Evolutionary conservation across 1,140 invertebrate species (phyloP).

Genomic region (Chironomus striatipennis): DNA sequence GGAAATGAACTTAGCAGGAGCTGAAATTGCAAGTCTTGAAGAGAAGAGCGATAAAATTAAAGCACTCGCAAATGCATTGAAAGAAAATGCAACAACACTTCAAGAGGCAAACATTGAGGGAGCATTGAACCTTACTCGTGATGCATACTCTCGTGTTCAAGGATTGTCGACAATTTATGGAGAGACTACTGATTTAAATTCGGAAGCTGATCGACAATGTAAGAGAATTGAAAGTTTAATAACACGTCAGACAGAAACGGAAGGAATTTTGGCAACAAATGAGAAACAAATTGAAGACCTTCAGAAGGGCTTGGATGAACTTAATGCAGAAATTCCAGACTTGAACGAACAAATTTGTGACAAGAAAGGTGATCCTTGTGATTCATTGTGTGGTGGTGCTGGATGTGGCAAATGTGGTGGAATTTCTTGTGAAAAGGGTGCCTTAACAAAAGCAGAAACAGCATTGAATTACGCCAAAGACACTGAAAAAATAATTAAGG

Average conservation of each 20-base stretch:
- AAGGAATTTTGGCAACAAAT: slow-evolving; percentile 59
- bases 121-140: slow-evolving; percentile 78
- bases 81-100: slow-evolving; percentile 78
- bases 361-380: slow-evolving; percentile 74
- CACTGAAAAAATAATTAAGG: slow-evolving; percentile 67
- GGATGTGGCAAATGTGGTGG: slow-evolving; percentile 87
- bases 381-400: slow-evolving; percentile 85
- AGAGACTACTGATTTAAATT: slow-evolving; percentile 57
- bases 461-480: slow-evolving; percentile 78
- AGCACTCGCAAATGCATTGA: slow-evolving; percentile 60
- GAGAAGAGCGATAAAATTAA: slow-evolving; percentile 63
- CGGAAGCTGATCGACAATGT: slow-evolving; percentile 71
- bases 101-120: slow-evolving; percentile 94
- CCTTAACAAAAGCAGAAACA: slow-evolving; percentile 74
- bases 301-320: slow-evolving; percentile 51
- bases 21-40: slow-evolving; percentile 65
- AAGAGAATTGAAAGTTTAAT: slow-evolving; percentile 74
- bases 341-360: slow-evolving; percentile 89
- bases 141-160: slow-evolving; percentile 57
- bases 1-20: slow-evolving; percentile 66
- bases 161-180: slow-evolving; percentile 46
- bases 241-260: slow-evolving; percentile 58
- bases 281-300: slow-evolving; percentile 57
- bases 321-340: slow-evolving; percentile 67
- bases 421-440: slow-evolving; percentile 79